These are phyloP conservation scores for Capra hircus DNA, from an alignment of 2,113 vertebrate genomes.

Conservation along the genomic window DNA sequence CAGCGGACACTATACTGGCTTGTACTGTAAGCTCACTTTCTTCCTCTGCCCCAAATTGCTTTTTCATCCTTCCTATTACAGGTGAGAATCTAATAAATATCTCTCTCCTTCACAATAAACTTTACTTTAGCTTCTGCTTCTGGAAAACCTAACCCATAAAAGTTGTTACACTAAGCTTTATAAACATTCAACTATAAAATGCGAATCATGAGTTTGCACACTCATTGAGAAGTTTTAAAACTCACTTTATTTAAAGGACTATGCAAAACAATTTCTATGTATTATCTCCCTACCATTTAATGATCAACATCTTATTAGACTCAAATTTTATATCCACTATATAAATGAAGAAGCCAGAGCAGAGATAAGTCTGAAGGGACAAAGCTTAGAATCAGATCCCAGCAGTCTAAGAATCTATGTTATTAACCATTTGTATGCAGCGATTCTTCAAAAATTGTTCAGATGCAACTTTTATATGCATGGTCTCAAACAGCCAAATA, in stretches of 20 bases:
- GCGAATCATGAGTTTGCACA: neutral
- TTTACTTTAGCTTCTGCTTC: neutral
- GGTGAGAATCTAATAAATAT: neutral
- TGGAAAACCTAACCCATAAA: neutral
- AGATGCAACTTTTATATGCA: neutral
- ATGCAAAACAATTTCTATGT: neutral
- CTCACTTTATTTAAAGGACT: neutral
- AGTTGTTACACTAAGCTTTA: neutral
- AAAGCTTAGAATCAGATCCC: neutral
- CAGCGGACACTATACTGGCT: neutral
- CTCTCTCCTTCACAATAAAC: neutral
- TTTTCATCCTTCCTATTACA: neutral
- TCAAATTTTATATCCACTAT: neutral
- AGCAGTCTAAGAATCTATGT: neutral
- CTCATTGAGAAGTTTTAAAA: neutral
- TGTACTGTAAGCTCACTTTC: neutral
- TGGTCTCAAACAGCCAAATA: neutral
- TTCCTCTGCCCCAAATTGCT: neutral
- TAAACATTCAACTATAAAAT: neutral
- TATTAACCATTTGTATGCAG: neutral
- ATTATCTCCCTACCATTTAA: neutral
- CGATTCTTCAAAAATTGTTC: neutral
- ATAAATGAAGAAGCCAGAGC: neutral
- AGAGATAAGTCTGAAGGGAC: neutral
- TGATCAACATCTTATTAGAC: neutral